phyloP scores from a whole-genome alignment of 2,797 vertebrate genomes.

The Coregonus suidteri region DNA sequence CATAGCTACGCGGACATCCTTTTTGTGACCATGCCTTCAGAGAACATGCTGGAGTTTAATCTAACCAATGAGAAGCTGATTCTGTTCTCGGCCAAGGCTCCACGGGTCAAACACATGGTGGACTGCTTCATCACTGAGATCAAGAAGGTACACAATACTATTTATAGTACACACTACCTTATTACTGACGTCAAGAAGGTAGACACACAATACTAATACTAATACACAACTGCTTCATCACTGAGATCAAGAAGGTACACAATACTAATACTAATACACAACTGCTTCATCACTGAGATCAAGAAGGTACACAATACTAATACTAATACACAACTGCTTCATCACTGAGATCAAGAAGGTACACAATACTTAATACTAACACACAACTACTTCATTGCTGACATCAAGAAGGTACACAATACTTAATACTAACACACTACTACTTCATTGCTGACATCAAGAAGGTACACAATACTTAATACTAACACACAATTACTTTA shows the following conservation, averaged over 20 bases:
- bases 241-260: background rate
- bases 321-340: too few relatives aligned
- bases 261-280: background rate
- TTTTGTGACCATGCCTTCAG: constrained; percentile 78
- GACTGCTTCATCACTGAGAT: constrained; percentile 77
- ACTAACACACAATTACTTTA: background rate
- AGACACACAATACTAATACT: too few relatives aligned
- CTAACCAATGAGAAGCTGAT: constrained; percentile 92
- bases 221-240: constrained; percentile 82
- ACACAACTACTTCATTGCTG: background rate
- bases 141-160: background rate
- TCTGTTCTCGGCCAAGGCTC: constrained; percentile 93
- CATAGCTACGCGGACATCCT: background rate
- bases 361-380: background rate
- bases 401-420: too few relatives aligned
- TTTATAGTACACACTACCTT: too few relatives aligned
- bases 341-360: too few relatives aligned
- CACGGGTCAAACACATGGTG: constrained; percentile 89
- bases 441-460: too few relatives aligned
- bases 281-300: too few relatives aligned
- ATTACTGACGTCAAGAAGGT: too few relatives aligned
- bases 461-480: too few relatives aligned
- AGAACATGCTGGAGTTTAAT: constrained; percentile 97
- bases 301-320: too few relatives aligned
- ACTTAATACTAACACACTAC: background rate